Evolutionary conservation across 2,113 vertebrate species (phyloP), one percentile per base, ranked within the genome.

Genomic region (Phylloscopus trochiloides): DNA sequence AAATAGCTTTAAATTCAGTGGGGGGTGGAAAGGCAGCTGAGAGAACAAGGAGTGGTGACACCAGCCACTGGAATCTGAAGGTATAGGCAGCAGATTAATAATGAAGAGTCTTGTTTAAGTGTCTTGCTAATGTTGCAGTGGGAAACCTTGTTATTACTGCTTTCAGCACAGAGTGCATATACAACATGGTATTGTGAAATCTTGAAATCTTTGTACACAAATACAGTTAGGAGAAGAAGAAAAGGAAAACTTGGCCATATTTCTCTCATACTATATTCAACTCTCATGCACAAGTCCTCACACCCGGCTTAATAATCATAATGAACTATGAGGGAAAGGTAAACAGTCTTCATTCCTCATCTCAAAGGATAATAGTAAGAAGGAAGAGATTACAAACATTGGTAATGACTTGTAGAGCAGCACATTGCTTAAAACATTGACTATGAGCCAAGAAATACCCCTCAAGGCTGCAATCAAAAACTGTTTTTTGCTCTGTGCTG

Each of bases 381-480:
- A 79, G 52, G 85, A 94, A 92, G 88, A 95, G 67, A 86, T 97
- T 95, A 94, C 86, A 93, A 92, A 81, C 25, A 18, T 88, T 24
- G 57, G 68, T 91, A 96, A 94, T 86, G 79, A 90, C 86, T 94
- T 84, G 75, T 88, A 96, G 79, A 84, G 52, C 68, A 86, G 45
- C 29, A 54, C 76, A 65, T 94, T 90, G 86, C 96, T 93, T 93
- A 92, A 96, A 96, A 94, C 57, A 28, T 52, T 11, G 2, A 57
- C 70, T 38, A 38, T 0, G 7, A 90, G 94, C 96, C 96, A 97
- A 96, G 88, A 96, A 96, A 95, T 86, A 96, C 86, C 63, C 88
- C 94, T 95, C 40, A 92, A 96, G 96, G 96, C 95, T 90, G 82
- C 88, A 96, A 90, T 84, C 88, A 94, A 86, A 92, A 94, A 21